Evolutionary conservation across 2,888 invertebrate species (phyloP), one percentile per base, ranked within the genome.

Genomic region (Temnothorax ravouxi): DNA sequence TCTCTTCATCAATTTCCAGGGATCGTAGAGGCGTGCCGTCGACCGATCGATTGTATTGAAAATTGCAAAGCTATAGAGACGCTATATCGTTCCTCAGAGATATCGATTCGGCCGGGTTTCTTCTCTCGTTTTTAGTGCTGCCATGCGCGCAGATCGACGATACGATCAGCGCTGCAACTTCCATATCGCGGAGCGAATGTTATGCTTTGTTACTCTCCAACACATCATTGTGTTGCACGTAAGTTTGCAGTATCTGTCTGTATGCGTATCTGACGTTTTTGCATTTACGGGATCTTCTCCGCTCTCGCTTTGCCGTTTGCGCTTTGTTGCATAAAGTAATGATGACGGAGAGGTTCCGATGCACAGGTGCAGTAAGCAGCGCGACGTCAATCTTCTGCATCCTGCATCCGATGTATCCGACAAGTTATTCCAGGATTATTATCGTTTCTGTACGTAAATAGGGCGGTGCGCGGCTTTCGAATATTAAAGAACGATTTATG

Each of bases 301-400:
- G 34, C 11, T 44, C 41, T 25, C 38, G 76, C 64, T 52, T 64
- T 18, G 25, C 50, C 34, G 38, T 44, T 79, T 59, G 69, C 25
- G 71, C 71, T 47, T 79, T 79, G 79, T 79, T 71, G 71, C 71
- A 34, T 71, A 71, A 79, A 79, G 47, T 79, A 79, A 71, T 56
- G 79, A 79, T 69, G 69, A 79, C 56, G 38, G 79, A 79, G 71
- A 79, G 44, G 41, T 69, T 44, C 29, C n/a, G 54, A 56, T 44
- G 79, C 69, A 25, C 69, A 79, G 44, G 56, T 79, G 69, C 69
- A 34, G 61, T 44, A 44, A 79, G 52, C 52, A 41, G 29, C 2
- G 41, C 21, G 21, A 69, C 56, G 69, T 79, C 79, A 69, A 69
- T 69, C 69, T 79, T 18, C 21, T 21, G 56, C 29, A 56, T 66